Percentiles rank a stretch among this genome's conserved stretches.
Evolutionary conservation across 1,140 invertebrate genomes (phyloP).

Genomic region (Cryptotermes secundus): DNA sequence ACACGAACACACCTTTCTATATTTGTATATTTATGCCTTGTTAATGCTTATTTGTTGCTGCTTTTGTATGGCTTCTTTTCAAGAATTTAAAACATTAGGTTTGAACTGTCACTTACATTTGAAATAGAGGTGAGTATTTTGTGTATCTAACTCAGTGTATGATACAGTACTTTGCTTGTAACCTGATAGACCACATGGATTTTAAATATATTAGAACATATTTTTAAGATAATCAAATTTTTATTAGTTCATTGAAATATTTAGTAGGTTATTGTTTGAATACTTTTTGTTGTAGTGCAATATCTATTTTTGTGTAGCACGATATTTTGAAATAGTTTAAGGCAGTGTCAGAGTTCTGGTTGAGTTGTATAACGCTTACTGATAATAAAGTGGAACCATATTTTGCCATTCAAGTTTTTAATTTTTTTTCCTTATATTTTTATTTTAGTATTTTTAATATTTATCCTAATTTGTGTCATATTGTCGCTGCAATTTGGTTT

Average conservation of each 20-base stretch:
- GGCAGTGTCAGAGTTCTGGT: not conserved
- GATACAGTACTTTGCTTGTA: not conserved
- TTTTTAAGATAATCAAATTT: not conserved
- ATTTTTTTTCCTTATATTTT: not conserved
- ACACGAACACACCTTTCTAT: conserved; percentile 2
- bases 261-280: not conserved
- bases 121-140: not conserved
- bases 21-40: not conserved
- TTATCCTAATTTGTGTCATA: not conserved
- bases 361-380: conserved; percentile 18
- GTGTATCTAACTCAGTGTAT: not conserved
- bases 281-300: conserved; percentile 1
- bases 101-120: not conserved
- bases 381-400: conserved; percentile 12
- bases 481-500: not conserved
- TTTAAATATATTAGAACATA: not conserved
- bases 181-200: not conserved
- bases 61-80: not conserved
- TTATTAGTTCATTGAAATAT: not conserved
- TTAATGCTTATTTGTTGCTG: not conserved
- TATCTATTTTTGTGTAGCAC: not conserved
- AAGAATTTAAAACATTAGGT: not conserved
- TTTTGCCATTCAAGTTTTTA: not conserved
- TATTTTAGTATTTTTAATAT: not conserved
- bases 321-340: not conserved